Percentiles rank a stretch among this genome's conserved stretches.
These are phyloP conservation scores for Uropsilus gracilis DNA, from an alignment of 2,113 vertebrate species.

Conservation along the genomic window DNA sequence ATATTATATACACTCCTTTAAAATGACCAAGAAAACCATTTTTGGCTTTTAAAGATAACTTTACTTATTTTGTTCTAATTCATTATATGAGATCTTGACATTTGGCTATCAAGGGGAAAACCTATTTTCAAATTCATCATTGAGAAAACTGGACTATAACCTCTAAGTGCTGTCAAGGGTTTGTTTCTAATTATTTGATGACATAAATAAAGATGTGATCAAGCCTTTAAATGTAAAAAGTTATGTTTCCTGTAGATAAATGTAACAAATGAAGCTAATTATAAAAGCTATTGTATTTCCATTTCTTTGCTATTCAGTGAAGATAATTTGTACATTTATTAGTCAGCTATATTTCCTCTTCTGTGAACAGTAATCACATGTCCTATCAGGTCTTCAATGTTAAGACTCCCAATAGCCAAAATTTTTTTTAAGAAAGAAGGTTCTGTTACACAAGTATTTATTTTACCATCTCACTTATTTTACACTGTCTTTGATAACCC, in stretches of 20 bases:
- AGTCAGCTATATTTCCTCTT: background rate
- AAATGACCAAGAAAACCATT: background rate
- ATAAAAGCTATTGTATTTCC: background rate
- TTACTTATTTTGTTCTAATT: background rate
- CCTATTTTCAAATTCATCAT: constrained; percentile 3
- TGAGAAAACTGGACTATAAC: background rate
- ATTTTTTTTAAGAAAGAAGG: background rate
- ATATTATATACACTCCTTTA: constrained; percentile 4
- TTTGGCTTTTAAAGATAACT: constrained; percentile 19
- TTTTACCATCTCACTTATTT: background rate
- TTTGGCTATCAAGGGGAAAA: background rate
- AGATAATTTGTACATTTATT: background rate
- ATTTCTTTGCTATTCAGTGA: background rate
- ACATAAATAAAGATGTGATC: constrained; percentile 34
- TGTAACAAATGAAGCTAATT: constrained; percentile 35
- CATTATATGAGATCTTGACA: constrained; percentile 4
- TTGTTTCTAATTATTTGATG: constrained; percentile 37
- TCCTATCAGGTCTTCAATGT: background rate
- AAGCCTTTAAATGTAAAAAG: constrained; percentile 32
- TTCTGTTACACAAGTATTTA: background rate
- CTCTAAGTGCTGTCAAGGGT: background rate
- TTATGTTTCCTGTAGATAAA: background rate
- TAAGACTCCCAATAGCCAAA: background rate
- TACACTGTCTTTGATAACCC: background rate
- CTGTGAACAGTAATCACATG: background rate